Percentiles rank a stretch among this genome's conserved stretches.
Evolutionary conservation across 2,113 vertebrate species (phyloP).

Genomic region (Labeo catla): DNA sequence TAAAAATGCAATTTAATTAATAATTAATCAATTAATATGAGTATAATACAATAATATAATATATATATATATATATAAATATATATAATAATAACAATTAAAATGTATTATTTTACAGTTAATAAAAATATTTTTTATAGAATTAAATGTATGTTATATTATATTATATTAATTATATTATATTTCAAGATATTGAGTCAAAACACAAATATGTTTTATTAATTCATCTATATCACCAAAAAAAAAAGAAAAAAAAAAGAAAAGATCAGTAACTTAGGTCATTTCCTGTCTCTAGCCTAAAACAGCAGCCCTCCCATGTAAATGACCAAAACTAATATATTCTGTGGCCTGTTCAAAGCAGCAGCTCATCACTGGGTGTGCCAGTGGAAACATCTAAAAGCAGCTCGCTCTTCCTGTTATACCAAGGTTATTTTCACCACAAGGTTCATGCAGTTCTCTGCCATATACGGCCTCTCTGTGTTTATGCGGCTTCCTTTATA

Average conservation of each 20-base stretch:
- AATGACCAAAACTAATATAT: slow-evolving; percentile 3
- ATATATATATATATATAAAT: too few species aligned
- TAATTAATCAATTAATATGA: too few species aligned
- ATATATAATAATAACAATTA: too few species aligned
- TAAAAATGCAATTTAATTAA: too few species aligned
- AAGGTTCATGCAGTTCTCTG: not conserved
- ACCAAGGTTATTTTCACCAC: not conserved
- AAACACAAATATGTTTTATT: too few species aligned
- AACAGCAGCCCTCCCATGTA: not conserved
- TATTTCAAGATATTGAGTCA: too few species aligned
- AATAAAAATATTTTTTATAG: too few species aligned
- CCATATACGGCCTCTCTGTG: not conserved
- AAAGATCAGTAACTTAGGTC: not conserved
- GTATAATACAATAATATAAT: too few species aligned
- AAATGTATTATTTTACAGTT: too few species aligned
- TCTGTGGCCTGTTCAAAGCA: not conserved
- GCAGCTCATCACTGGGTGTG: slow-evolving; percentile 23
- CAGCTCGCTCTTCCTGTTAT: not conserved
- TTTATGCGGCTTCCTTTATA: not conserved
- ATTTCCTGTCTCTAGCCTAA: not conserved
- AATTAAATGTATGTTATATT: too few species aligned
- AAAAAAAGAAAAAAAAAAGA: not conserved
- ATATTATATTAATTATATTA: too few species aligned
- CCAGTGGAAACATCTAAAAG: slow-evolving; percentile 33
- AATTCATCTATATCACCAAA: not conserved